Evolutionary conservation across 2,113 vertebrate species (phyloP), one percentile per base, ranked within the genome.

Genomic region (Caretta caretta): DNA sequence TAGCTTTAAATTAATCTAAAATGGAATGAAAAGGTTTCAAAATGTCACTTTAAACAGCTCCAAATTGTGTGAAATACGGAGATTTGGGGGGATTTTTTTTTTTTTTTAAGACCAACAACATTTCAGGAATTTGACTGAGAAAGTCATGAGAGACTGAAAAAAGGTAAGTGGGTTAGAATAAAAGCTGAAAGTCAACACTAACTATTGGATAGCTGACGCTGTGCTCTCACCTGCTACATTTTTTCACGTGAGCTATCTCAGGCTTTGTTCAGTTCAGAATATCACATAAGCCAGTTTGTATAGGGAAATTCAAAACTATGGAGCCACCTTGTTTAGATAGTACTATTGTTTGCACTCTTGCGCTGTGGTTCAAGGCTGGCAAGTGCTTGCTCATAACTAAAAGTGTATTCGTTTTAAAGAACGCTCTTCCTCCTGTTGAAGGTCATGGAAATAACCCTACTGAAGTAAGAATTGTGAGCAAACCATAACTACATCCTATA

Each of bases 251-350:
- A 38, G n/a, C 89, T 90, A 72, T 89, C 94, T 90, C 59, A 27
- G 83, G 86, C 87, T 93, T 96, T 89, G 83, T 91, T 95, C 69
- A 95, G 3, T 90, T 95, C 76, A 86, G 80, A 93, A 92, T 96
- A 94, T 86, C 87, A 72, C 5, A 10, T 8, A 54, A 89, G 89
- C 78, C 85, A 87, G 62, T 94, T 87, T 95, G 92, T 94, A 91
- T 72, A 83, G 35, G 83, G 84, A 92, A 83, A 86, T 93, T 93
- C 92, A 85, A 78, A 96, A 95, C 85, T 87, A 48, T 57, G 51
- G 38, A 90, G 86, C 46, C 62, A 90, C 87, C 93, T 93, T 88
- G 87, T 90, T 86, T 96, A 90, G 96, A 80, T 72, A 94, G 76
- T 56, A 89, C 69, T 94, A 93, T 49, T 90, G 83, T 76, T 86